Evolutionary conservation across 2,888 invertebrate species (phyloP).

Genomic region (Marasmarcha lunaedactyla): DNA sequence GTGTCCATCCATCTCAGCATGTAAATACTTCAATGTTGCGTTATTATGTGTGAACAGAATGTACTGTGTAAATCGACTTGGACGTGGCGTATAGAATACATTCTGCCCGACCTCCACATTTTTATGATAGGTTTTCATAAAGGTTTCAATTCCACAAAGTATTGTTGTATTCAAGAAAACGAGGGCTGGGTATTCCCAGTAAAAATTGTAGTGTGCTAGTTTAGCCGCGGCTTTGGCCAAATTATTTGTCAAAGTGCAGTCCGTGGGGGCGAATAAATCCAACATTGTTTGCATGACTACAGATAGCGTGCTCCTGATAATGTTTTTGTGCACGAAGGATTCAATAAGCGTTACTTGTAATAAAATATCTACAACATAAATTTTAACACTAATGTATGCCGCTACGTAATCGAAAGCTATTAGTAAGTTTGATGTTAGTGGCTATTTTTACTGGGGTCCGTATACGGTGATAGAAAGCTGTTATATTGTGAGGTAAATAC

Average conservation of each 20-base stretch:
- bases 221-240: slow-evolving; percentile 33
- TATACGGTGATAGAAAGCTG: too few relatives aligned
- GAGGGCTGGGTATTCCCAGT: slow-evolving; percentile 36
- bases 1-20: slow-evolving; percentile 28
- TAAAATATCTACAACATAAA: background rate
- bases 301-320: slow-evolving; percentile 9
- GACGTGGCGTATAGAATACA: background rate
- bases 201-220: slow-evolving; percentile 38
- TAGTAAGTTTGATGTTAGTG: too few relatives aligned
- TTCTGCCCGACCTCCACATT: slow-evolving; percentile 16
- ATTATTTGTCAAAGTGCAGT: slow-evolving; percentile 11
- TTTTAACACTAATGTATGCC: background rate
- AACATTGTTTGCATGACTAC: slow-evolving; percentile 10
- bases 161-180: slow-evolving; percentile 36
- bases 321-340: background rate
- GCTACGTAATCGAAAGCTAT: background rate
- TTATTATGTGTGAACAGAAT: slow-evolving; percentile 33
- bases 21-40: slow-evolving; percentile 21
- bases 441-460: too few relatives aligned
- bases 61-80: slow-evolving; percentile 25
- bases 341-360: background rate
- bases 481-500: too few relatives aligned
- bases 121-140: slow-evolving; percentile 30
- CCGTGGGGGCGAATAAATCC: slow-evolving; percentile 10
- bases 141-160: slow-evolving; percentile 27